phyloP scores from a whole-genome alignment of 2,888 invertebrate genomes.

The Neoaliturus tenellus region DNA sequence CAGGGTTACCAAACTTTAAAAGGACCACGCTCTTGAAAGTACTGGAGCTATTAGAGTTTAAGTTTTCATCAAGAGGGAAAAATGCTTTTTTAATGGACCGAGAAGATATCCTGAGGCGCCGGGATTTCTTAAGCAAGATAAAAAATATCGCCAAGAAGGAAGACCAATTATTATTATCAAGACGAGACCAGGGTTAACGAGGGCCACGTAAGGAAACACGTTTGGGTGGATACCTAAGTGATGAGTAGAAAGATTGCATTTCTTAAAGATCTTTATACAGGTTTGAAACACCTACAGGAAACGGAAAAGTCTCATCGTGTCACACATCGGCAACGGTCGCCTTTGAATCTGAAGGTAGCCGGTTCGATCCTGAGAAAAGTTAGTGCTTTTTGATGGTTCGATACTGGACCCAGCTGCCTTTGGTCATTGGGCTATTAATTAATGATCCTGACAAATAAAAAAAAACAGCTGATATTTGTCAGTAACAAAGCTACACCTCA shows the following conservation, averaged over 20 bases:
- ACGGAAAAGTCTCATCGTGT: neutral
- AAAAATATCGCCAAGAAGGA: neutral
- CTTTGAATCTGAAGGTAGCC: too few species aligned
- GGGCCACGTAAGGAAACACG: neutral
- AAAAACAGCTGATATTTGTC: too few species aligned
- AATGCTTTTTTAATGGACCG: neutral
- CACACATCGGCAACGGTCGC: too few species aligned
- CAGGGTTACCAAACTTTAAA: neutral
- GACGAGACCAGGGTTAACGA: conserved; percentile 12
- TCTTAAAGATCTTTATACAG: neutral
- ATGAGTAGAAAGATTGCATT: neutral
- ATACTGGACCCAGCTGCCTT: too few species aligned
- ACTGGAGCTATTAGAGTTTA: neutral
- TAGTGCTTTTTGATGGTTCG: too few species aligned
- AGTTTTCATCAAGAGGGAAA: neutral
- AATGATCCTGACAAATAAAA: too few species aligned
- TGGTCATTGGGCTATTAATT: too few species aligned
- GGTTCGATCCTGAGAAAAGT: too few species aligned
- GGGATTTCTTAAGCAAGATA: neutral
- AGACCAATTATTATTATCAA: neutral
- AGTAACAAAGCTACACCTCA: too few species aligned
- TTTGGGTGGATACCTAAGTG: neutral
- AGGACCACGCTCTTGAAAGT: neutral
- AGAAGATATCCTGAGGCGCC: neutral
- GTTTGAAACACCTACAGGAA: neutral